Percentiles rank a stretch among this genome's conserved stretches.
Conservation (phyloP, 2,888 invertebrate genomes). For the Drosophila mulleri region DNA sequence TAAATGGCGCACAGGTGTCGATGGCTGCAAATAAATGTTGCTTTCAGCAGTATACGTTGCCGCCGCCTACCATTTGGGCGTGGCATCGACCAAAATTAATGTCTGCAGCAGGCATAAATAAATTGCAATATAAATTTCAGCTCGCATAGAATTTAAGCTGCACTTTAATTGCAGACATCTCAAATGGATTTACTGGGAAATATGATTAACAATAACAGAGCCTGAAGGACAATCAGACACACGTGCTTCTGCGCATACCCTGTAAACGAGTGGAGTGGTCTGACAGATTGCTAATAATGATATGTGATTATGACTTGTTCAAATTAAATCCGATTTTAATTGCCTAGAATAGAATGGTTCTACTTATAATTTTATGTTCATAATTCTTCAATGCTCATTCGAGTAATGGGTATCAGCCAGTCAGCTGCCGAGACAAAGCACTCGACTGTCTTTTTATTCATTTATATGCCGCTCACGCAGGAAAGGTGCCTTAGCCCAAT, state of each 20-base stretch:
- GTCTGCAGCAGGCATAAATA: constrained; percentile 40
- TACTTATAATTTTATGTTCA: no score
- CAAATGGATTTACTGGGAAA: constrained; percentile 29
- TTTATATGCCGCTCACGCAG: constrained; percentile 47
- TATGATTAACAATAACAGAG: constrained; percentile 32
- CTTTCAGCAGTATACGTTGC: constrained; percentile 14
- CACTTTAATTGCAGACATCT: constrained; percentile 44
- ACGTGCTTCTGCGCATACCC: constrained; percentile 14
- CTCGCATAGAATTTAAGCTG: constrained; percentile 21
- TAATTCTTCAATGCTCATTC: neutral
- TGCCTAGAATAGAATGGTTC: neutral
- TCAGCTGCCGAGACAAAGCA: neutral
- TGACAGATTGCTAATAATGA: neutral
- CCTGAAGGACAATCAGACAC: constrained; percentile 18
- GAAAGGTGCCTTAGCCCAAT: constrained; percentile 18
- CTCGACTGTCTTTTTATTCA: constrained; percentile 23
- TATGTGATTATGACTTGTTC: neutral
- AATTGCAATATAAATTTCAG: constrained; percentile 56
- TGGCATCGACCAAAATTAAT: constrained; percentile 33
- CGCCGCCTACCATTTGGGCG: neutral
- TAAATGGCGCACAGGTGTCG: constrained; percentile 58
- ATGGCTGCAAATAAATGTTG: constrained; percentile 45
- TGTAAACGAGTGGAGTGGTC: neutral
- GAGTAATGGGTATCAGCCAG: constrained; percentile 6
- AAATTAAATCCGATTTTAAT: neutral